phyloP scores from a whole-genome alignment of 2,888 invertebrate species.

The Cynaeus angustus region DNA sequence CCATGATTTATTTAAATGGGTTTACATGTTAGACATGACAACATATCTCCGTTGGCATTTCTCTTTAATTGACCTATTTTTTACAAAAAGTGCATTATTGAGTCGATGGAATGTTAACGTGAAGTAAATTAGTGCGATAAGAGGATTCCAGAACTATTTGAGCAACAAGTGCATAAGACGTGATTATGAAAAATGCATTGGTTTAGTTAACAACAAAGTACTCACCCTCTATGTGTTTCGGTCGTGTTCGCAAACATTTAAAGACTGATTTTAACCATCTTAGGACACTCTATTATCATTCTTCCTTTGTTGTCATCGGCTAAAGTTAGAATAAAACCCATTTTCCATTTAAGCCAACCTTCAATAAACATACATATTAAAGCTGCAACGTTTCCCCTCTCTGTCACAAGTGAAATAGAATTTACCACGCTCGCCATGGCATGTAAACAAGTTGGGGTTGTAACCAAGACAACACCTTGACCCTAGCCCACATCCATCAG shows the following conservation, averaged over 20 bases:
- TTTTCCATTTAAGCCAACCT: conserved; percentile 25
- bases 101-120: background rate
- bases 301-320: conserved; percentile 15
- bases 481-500: conserved; percentile 50
- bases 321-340: conserved; percentile 21
- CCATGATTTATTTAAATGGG: background rate
- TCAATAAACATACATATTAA: conserved; percentile 10
- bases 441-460: conserved; percentile 50
- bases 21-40: conserved; percentile 2
- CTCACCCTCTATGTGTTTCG: background rate
- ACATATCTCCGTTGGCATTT: conserved; percentile 1
- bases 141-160: no score
- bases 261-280: no score
- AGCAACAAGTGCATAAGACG: no score
- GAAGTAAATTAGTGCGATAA: background rate
- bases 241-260: background rate
- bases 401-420: conserved; percentile 9
- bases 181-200: no score
- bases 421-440: conserved; percentile 35
- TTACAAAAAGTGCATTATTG: background rate
- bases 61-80: conserved; percentile 21
- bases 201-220: background rate
- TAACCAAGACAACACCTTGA: conserved; percentile 54
- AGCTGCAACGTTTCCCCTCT: conserved; percentile 10
- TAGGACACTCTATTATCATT: conserved; percentile 10